These are phyloP conservation scores for Deilephila elpenor DNA, from an alignment of 2,888 invertebrate genomes.

Conservation along the genomic window DNA sequence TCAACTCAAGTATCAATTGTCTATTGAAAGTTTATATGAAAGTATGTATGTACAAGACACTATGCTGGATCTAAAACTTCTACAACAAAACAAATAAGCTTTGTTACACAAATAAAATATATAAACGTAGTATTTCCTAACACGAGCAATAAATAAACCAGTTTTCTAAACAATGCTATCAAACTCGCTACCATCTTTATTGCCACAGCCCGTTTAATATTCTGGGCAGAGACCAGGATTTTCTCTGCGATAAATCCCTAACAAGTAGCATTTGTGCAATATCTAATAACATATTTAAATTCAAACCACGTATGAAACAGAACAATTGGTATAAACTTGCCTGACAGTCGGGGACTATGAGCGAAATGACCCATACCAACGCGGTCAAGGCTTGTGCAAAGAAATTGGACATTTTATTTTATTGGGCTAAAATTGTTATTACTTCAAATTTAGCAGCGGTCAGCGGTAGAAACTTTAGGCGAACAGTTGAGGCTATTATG, in stretches of 20 bases:
- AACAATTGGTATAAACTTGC: neutral
- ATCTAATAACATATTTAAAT: conserved; percentile 12
- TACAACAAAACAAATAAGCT: too few relatives aligned
- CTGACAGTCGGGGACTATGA: neutral
- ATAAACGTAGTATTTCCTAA: neutral
- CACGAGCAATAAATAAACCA: neutral
- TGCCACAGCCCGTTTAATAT: conserved; percentile 10
- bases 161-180: neutral
- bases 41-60: too few relatives aligned
- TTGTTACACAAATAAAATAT: neutral
- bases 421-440: too few relatives aligned
- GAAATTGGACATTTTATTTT: neutral
- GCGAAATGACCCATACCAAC: neutral
- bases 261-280: conserved; percentile 19
- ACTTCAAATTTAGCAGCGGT: too few relatives aligned
- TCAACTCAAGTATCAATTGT: too few relatives aligned
- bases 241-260: conserved; percentile 14
- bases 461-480: too few relatives aligned
- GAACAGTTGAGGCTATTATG: too few relatives aligned
- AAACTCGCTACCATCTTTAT: neutral
- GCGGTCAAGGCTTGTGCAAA: conserved; percentile 17
- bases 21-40: too few relatives aligned
- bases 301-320: conserved; percentile 11
- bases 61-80: too few relatives aligned
- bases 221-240: conserved; percentile 14